phyloP scores from a whole-genome alignment of 2,797 vertebrate genomes.

The Chrysocyon brachyurus region DNA sequence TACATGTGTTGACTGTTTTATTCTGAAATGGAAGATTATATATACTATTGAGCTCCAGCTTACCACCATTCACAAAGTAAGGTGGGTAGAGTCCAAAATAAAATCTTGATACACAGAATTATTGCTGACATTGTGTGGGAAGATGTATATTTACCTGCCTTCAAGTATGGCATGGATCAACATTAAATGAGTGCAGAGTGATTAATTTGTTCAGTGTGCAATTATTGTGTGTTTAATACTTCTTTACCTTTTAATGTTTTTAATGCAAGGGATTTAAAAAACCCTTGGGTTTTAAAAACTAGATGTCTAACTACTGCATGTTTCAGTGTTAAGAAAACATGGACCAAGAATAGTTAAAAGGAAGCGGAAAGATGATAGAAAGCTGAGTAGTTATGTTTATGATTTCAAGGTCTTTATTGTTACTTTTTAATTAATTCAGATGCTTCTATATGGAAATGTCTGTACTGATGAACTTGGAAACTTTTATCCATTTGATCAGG shows the following conservation, averaged over 20 bases:
- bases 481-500: not conserved
- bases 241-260: constrained; percentile 26
- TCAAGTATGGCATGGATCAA: not conserved
- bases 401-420: not conserved
- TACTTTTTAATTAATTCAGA: not conserved
- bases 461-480: not conserved
- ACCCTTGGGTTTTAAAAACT: not conserved
- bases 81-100: not conserved
- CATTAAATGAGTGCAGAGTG: not conserved
- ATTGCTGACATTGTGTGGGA: not conserved
- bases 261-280: not conserved
- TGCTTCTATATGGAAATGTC: not conserved
- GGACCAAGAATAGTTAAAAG: not conserved
- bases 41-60: not conserved
- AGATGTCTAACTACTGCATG: not conserved
- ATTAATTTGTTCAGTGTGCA: not conserved
- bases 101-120: not conserved
- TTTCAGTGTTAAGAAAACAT: not conserved
- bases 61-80: not conserved
- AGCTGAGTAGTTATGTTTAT: not conserved
- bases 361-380: not conserved
- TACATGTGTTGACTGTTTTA: not conserved
- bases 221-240: not conserved
- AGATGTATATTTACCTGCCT: not conserved
- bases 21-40: not conserved